Evolutionary conservation across 1,140 invertebrate species (phyloP).

Genomic region (Limonius californicus): DNA sequence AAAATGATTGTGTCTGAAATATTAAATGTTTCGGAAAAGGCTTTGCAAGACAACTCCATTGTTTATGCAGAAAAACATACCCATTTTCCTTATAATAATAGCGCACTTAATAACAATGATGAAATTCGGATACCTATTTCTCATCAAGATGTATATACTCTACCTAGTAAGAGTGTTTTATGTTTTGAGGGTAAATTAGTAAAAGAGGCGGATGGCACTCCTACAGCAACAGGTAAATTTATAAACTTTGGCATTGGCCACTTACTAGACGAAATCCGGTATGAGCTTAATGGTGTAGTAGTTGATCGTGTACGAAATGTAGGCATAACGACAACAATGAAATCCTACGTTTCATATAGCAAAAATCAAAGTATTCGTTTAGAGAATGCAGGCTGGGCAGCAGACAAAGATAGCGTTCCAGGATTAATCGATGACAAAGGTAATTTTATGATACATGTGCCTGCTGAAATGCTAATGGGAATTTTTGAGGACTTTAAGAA

Average conservation of each 20-base stretch:
- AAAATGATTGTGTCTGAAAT: too few relatives aligned
- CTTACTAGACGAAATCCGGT: constrained; percentile 50
- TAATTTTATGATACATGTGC: constrained; percentile 45
- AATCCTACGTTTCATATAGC: constrained; percentile 39
- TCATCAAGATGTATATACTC: too few relatives aligned
- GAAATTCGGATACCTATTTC: too few relatives aligned
- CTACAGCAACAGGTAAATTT: too few relatives aligned
- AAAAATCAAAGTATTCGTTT: constrained; percentile 27
- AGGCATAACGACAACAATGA: constrained; percentile 45
- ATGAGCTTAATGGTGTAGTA: constrained; percentile 48
- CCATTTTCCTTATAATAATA: too few relatives aligned
- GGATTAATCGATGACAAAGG: background rate
- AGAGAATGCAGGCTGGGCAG: constrained; percentile 38
- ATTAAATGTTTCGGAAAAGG: too few relatives aligned
- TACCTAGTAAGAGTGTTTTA: too few relatives aligned
- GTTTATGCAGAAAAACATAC: too few relatives aligned
- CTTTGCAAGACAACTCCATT: too few relatives aligned
- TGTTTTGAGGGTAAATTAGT: too few relatives aligned
- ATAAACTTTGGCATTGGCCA: constrained; percentile 36
- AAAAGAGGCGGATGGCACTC: too few relatives aligned
- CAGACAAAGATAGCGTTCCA: background rate
- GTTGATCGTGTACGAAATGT: constrained; percentile 47
- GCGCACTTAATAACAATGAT: too few relatives aligned
- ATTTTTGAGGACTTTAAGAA: constrained; percentile 50
- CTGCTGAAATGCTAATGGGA: constrained; percentile 44